Evolutionary conservation across 2,113 vertebrate genomes (phyloP).

Genomic region (Canis aureus): DNA sequence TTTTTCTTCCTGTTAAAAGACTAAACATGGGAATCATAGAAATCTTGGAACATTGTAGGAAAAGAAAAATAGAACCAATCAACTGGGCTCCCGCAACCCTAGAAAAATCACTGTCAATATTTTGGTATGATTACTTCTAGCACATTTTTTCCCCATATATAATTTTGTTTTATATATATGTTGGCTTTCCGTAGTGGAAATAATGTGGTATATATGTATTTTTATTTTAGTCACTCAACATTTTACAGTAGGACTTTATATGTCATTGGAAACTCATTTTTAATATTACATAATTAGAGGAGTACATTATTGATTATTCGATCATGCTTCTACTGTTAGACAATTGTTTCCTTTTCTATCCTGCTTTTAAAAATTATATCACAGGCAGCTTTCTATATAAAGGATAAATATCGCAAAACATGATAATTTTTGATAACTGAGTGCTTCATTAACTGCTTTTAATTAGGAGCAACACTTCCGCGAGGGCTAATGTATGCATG

Average conservation of each 20-base stretch:
- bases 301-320: neutral
- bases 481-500: fast-evolving
- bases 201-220: neutral
- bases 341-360: neutral
- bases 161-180: conserved; percentile 1
- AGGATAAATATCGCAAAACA: neutral
- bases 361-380: conserved; percentile 18
- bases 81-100: neutral
- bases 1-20: conserved; percentile 43
- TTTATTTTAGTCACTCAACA: neutral
- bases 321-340: neutral
- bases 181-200: conserved; percentile 10
- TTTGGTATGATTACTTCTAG: conserved; percentile 38
- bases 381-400: neutral
- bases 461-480: neutral
- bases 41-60: neutral
- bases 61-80: conserved; percentile 19
- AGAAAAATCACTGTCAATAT: conserved; percentile 29
- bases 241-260: neutral
- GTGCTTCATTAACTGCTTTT: neutral
- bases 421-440: neutral
- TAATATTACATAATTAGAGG: neutral
- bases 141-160: neutral
- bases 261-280: conserved; percentile 23
- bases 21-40: conserved; percentile 25